Base-by-base conservation (phyloP, 1,140 invertebrate species). In the Hyphantria cunea region DNA sequence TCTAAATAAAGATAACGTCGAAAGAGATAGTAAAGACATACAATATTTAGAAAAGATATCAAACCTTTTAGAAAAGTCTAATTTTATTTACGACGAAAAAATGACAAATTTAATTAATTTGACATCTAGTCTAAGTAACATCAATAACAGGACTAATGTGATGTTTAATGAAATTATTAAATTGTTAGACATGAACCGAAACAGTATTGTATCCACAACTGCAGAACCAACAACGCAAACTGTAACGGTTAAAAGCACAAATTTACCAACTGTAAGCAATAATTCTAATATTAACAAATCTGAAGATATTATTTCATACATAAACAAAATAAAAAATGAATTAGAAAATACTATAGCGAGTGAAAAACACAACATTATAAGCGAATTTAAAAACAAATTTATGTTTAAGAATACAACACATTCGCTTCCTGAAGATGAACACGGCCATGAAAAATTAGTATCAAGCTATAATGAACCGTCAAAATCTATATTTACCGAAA, bases 91-190 rank as follows among this genome's bases (percentile, higher is more conserved):
- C 37, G 44, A 62, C 7, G 39, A 58, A 47, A 56, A 39, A 14
- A 31, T 68, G 15, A 45, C 44, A 41, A 50, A 60, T 11, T 15
- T 64, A 51, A 48, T 13, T 17, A 64, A 66, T 25, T 60, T 53
- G 11, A 61, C 61, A 10, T 51, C 34, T 12, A 45, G 6, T 34
- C 17, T 67, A n/a, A n/a, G 62, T 33, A 42, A 59, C 17, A 45
- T 50, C 8, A 59, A 42, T 13, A 70, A 60, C 14, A 25, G 56
- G 6, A 75, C 66, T 13, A 72, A 72, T 53, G 15, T 60, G n/a
- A 14, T 75, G n/a, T 50, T 75, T 17, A 31, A 64, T 11, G 72
- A 65, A 56, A 66, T 75, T 9, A 58, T 70, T 31, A 70, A 66
- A 41, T 13, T 47, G 14, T 33, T 66, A 31, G 39, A 59, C 7